Percentiles rank a stretch among this genome's conserved stretches.
These are phyloP conservation scores for Gobio gobio DNA, from an alignment of 2,113 vertebrate genomes.

Conservation along the genomic window DNA sequence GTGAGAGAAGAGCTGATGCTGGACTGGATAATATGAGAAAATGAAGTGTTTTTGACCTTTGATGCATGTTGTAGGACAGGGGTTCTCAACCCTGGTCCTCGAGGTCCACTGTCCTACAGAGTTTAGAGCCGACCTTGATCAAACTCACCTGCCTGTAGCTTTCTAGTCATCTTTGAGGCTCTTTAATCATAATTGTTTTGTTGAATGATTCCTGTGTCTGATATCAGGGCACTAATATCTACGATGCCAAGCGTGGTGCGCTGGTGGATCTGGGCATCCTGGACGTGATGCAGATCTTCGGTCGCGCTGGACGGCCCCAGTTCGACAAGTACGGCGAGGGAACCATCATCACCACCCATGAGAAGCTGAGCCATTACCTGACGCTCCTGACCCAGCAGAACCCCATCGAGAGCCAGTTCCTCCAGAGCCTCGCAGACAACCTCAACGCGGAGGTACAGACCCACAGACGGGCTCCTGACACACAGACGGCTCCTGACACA, in stretches of 20 bases:
- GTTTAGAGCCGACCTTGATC: too few relatives aligned
- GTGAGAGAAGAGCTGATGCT: too few relatives aligned
- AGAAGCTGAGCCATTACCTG: slow-evolving; percentile 97
- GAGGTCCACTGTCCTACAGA: too few relatives aligned
- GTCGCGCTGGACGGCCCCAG: slow-evolving; percentile 94
- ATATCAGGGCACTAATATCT: slow-evolving; percentile 96
- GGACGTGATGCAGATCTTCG: slow-evolving; percentile 99
- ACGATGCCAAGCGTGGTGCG: slow-evolving; percentile 94
- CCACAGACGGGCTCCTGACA: neutral
- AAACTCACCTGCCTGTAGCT: too few relatives aligned
- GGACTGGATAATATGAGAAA: too few relatives aligned
- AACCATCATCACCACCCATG: slow-evolving; percentile 94
- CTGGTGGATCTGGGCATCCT: slow-evolving; percentile 98
- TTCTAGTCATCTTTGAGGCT: too few relatives aligned
- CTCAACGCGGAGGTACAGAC: slow-evolving; percentile 92
- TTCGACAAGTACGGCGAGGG: slow-evolving; percentile 97
- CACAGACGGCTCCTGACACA: too few relatives aligned
- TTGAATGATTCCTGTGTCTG: neutral
- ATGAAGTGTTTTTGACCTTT: too few relatives aligned
- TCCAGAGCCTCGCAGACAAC: slow-evolving; percentile 93
- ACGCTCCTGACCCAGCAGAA: slow-evolving; percentile 97
- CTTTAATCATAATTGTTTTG: neutral
- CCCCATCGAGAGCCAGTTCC: slow-evolving; percentile 97
- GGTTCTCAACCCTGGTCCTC: too few relatives aligned
- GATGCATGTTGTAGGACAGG: too few relatives aligned